These are phyloP conservation scores for Basileuterus tristriatus DNA, from an alignment of 2,797 vertebrate species.

Conservation along the genomic window DNA sequence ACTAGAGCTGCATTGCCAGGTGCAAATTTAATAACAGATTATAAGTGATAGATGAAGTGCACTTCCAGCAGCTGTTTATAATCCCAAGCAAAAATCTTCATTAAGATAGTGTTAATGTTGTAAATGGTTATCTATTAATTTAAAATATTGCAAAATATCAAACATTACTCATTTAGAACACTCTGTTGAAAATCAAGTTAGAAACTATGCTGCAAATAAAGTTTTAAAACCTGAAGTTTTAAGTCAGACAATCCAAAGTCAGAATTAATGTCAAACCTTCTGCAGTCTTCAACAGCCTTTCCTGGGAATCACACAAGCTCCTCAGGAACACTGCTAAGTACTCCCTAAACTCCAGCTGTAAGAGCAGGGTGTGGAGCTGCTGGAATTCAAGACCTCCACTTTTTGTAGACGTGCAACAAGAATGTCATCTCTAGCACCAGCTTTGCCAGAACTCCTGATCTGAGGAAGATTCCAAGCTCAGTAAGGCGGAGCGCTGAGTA, in stretches of 20 bases:
- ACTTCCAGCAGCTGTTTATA: slow-evolving; percentile 77
- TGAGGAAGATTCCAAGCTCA: not conserved
- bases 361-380: not conserved
- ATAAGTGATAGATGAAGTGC: slow-evolving; percentile 76
- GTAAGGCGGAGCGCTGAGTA: fast-evolving
- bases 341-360: not conserved
- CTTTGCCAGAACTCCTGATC: not conserved
- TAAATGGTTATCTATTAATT: slow-evolving; percentile 71
- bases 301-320: not conserved
- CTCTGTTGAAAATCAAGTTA: not conserved
- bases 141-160: slow-evolving; percentile 48
- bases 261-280: not conserved
- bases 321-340: not conserved
- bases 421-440: not conserved
- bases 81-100: slow-evolving; percentile 69
- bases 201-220: not conserved
- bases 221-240: not conserved
- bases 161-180: slow-evolving; percentile 35
- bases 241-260: not conserved
- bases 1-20: slow-evolving; percentile 72
- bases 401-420: not conserved
- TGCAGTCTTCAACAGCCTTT: not conserved
- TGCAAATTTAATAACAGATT: slow-evolving; percentile 80
- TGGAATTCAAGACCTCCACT: not conserved
- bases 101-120: slow-evolving; percentile 54